Base-by-base conservation (phyloP, 2,888 invertebrate genomes). In the Lasioglossum figueresi region DNA sequence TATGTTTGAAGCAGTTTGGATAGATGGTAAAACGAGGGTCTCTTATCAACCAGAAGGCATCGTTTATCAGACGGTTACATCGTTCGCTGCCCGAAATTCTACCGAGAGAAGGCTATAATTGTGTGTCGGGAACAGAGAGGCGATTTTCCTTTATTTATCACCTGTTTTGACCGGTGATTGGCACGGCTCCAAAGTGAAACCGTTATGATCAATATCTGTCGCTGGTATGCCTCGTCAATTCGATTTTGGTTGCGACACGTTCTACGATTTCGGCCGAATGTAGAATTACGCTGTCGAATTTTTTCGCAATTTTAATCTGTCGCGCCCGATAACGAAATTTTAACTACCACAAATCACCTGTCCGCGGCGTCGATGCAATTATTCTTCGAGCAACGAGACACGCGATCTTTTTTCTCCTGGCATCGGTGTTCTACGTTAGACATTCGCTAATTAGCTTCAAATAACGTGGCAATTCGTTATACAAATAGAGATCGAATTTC, bases 131-230 rank as follows among this genome's bases (percentile, higher is more conserved):
- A 37, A 40, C 68, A 37, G 68, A 23, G 74, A 78, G 68, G 70
- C 72, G 37, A 27, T 37, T 31, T 75, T 43, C 3, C 14, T 76
- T 77, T 86, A 45, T 73, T 81, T 82, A 66, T 81, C 76, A 34
- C 72, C 71, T 78, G 84, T 83, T 75, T 75, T 71, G 68, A 76
- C 68, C 52, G 76, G 70, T 52, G 56, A 66, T 63, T 84, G 84
- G 84, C 82, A 10, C 63, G 16, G 52, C 27, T 79, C 82, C 84
- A 84, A 63, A 83, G 63, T 31, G 40, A 75, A 52, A 56, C 78
- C 71, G 75, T 79, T 72, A 48, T 79, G 79, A 83, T 83, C 84
- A 66, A 83, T 84, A 83, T 82, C 83, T 76, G 75, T 82, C 78
- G 72, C 79, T 79, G 71, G 63, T 23, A 37, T 63, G 66, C 52